phyloP scores from a whole-genome alignment of 2,888 invertebrate genomes.

The Lithophane leautieri region DNA sequence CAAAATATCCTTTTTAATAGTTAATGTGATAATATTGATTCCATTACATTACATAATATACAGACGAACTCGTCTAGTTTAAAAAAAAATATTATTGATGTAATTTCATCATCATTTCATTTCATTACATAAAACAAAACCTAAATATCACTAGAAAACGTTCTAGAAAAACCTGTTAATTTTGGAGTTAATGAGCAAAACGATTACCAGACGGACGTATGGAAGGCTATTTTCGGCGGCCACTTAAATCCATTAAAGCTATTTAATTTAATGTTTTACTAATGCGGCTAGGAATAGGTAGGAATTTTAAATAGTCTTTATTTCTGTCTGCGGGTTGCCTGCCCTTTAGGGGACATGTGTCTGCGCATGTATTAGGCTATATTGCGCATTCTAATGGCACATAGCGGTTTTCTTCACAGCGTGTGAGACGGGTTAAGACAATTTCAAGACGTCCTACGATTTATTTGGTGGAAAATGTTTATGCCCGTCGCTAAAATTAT shows the following conservation, averaged over 20 bases:
- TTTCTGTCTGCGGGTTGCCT: conserved; percentile 45
- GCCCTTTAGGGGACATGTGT: conserved; percentile 22
- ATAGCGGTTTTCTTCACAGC: conserved; percentile 21
- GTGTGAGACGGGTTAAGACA: conserved; percentile 2
- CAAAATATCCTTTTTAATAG: neutral
- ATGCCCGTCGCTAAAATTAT: neutral
- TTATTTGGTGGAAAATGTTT: neutral
- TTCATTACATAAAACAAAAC: neutral
- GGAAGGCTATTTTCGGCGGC: conserved; percentile 55
- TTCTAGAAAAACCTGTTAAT: conserved; percentile 47
- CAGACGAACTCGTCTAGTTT: neutral
- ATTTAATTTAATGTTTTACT: conserved; percentile 46
- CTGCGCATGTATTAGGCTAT: conserved; percentile 14
- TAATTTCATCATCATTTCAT: no score
- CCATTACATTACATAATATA: no score
- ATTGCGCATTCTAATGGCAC: conserved; percentile 22
- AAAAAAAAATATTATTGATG: conserved; percentile 8
- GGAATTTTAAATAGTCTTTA: conserved; percentile 44
- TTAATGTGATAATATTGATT: neutral
- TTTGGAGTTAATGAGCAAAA: conserved; percentile 31
- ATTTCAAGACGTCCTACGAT: neutral
- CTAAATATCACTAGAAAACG: conserved; percentile 30
- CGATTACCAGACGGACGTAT: conserved; percentile 42
- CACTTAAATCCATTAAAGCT: conserved; percentile 50
- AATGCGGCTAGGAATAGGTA: conserved; percentile 53